phyloP scores from a whole-genome alignment of 2,113 vertebrate genomes.

The Gadus macrocephalus region DNA sequence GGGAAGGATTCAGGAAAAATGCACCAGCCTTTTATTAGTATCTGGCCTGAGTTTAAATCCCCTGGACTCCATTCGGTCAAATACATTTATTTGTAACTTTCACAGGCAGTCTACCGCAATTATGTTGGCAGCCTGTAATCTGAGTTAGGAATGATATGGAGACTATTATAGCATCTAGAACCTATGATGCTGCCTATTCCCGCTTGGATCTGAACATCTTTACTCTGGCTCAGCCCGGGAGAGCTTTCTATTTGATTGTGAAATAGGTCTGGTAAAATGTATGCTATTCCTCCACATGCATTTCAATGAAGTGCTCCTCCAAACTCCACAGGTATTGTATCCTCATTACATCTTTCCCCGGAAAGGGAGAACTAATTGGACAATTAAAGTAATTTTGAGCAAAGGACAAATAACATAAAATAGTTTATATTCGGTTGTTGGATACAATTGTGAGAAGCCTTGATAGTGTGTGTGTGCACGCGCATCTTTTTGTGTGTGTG shows the following conservation, averaged over 20 bases:
- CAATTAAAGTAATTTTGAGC: conserved; percentile 45
- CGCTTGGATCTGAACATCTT: neutral
- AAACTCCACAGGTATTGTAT: conserved; percentile 26
- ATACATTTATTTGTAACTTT: too few species aligned
- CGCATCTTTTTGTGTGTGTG: too few species aligned
- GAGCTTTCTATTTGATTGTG: conserved; percentile 22
- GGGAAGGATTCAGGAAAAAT: too few species aligned
- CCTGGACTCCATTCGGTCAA: too few species aligned
- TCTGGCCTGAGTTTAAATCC: too few species aligned
- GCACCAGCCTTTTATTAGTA: too few species aligned
- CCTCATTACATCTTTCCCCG: conserved; percentile 17
- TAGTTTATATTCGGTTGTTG: too few species aligned
- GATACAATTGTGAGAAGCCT: too few species aligned
- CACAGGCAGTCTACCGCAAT: too few species aligned
- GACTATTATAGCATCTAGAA: too few species aligned
- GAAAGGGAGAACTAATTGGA: conserved; percentile 19
- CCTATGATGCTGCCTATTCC: neutral
- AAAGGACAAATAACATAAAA: conserved; percentile 23
- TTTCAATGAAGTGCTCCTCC: conserved; percentile 52
- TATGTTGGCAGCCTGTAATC: too few species aligned
- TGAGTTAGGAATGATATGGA: neutral
- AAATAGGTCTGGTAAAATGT: conserved; percentile 31
- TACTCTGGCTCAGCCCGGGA: conserved; percentile 13
- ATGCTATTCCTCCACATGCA: conserved; percentile 41
- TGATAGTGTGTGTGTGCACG: too few species aligned